Evolutionary conservation across 2,113 vertebrate genomes (phyloP).

Genomic region (Heloderma charlesbogerti): DNA sequence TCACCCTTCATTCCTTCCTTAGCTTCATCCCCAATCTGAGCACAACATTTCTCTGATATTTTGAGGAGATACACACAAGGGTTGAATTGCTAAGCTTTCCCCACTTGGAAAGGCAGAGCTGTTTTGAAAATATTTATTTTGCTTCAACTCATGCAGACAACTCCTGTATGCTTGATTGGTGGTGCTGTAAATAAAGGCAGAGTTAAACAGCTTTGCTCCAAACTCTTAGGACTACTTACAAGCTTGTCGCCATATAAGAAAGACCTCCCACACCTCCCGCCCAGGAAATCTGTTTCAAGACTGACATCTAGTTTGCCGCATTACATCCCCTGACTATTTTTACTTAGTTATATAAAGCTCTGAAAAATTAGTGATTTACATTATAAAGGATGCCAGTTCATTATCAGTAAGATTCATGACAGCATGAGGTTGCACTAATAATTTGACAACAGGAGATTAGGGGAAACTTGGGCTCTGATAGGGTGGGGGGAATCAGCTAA

Average conservation of each 20-base stretch:
- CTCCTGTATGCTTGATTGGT: neutral
- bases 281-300: neutral
- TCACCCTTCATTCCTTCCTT: neutral
- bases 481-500: conserved; percentile 32
- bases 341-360: neutral
- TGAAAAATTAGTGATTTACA: conserved; percentile 6
- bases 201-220: neutral
- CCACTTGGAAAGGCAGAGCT: neutral
- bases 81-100: neutral
- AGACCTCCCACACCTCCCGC: neutral
- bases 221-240: neutral
- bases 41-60: neutral
- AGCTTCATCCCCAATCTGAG: neutral
- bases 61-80: neutral
- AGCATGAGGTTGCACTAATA: neutral
- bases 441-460: neutral
- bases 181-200: neutral
- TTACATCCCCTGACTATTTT: neutral
- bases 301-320: neutral
- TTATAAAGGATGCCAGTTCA: neutral
- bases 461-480: neutral
- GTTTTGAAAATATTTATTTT: neutral
- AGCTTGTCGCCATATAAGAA: neutral
- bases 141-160: neutral
- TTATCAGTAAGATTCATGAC: neutral